Evolutionary conservation across 2,113 vertebrate species (phyloP), one percentile per base, ranked within the genome.

Genomic region (Eptesicus fuscus): DNA sequence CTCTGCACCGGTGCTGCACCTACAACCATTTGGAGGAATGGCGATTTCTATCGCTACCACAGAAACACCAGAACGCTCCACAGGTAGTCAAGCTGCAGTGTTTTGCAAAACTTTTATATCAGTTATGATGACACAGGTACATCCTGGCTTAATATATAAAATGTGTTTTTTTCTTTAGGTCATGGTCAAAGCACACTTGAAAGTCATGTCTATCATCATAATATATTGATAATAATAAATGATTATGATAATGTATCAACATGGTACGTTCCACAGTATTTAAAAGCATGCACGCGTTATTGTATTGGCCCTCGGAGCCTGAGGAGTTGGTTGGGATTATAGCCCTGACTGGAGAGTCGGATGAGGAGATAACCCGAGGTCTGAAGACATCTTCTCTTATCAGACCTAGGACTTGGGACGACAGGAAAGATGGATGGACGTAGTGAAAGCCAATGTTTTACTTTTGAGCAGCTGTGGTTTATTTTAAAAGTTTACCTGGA

Each of bases 1-100:
- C 10, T 23, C 17, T 6, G 14, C 1, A 51, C 11, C 22, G 1
- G 12, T 0, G 13, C 9, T 42, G 37, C 56, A 42, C 4, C 32
- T 37, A 44, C 8, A 74, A 28, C 40, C 30, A 25, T 28, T 22
- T 1, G 10, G 17, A 42, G 1, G 20, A 11, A 8, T 25, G n/a
- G 32, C 25, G 8, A 23, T 12, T 25, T 65, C 30, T 40, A 4
- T 42, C 32, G 70, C n/a, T 7, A 49, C 9, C 20, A 14, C 7
- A 35, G 13, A 79, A 73, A 51, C 28, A 65, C 13, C 23, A 42
- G 78, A 63, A n/a, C 32, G 37, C 42, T 61, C 95, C 82, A 69
- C 35, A 47, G 32, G 49, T 3, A 35, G 23, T 7, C 28, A 71
- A 59, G 12, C 23, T 53, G 2, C 51, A 32, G 40, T 96, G 9